Evolutionary conservation across 1,140 invertebrate genomes (phyloP).

Genomic region (Macrobrachium nipponense): DNA sequence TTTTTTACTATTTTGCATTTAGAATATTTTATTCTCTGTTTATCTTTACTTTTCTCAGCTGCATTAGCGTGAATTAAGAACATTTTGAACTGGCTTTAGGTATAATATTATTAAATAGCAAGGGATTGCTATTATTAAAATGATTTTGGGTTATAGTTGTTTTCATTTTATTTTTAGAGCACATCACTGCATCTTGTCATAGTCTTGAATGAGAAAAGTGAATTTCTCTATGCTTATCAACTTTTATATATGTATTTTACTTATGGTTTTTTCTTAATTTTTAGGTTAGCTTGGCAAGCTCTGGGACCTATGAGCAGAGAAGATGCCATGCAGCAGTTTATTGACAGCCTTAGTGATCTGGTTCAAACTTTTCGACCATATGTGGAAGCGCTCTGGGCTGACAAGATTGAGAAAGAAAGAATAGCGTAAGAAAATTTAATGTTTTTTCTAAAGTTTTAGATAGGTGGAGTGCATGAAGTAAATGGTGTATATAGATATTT

Average conservation of each 20-base stretch:
- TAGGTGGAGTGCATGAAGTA: too few relatives aligned
- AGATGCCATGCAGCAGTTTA: conserved; percentile 92
- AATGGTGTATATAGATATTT: neutral
- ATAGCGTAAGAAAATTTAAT: conserved; percentile 37
- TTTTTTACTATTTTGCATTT: too few relatives aligned
- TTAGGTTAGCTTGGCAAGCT: conserved; percentile 89
- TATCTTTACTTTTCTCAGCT: too few relatives aligned
- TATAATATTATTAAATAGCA: too few relatives aligned
- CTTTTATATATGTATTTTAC: neutral
- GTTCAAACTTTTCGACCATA: conserved; percentile 92
- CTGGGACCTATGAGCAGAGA: conserved; percentile 86
- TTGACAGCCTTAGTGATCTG: conserved; percentile 85
- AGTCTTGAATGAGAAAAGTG: too few relatives aligned
- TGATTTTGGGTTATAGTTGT: too few relatives aligned
- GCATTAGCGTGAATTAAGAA: too few relatives aligned
- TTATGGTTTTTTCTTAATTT: conserved; percentile 53
- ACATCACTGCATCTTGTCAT: too few relatives aligned
- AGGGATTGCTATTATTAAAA: too few relatives aligned
- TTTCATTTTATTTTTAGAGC: too few relatives aligned
- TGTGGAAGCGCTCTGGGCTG: conserved; percentile 89
- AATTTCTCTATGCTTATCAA: neutral
- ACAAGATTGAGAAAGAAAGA: conserved; percentile 68
- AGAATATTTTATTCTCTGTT: too few relatives aligned
- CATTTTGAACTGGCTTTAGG: too few relatives aligned
- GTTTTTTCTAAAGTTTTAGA: conserved; percentile 11